Evolutionary conservation across 2,888 invertebrate genomes (phyloP).

Genomic region (Hemaris fuciformis): DNA sequence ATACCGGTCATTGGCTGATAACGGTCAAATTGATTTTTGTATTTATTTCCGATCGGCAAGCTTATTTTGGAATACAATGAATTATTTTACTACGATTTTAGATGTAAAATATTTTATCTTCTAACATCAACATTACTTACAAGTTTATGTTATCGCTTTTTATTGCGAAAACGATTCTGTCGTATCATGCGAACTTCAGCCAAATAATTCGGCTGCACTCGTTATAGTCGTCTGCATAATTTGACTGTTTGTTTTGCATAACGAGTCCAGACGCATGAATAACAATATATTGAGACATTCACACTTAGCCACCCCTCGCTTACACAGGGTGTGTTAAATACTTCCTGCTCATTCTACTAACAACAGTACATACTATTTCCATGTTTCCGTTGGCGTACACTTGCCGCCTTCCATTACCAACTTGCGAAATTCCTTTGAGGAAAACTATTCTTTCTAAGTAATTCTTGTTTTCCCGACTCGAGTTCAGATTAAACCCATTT

Average conservation of each 20-base stretch:
- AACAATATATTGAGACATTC: slow-evolving; percentile 46
- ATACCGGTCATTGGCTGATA: too few species aligned
- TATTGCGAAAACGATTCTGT: background rate
- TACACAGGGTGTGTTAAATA: slow-evolving; percentile 4
- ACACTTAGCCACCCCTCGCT: slow-evolving; percentile 29
- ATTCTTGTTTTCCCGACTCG: background rate
- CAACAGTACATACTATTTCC: slow-evolving; percentile 2
- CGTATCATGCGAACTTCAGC: slow-evolving; percentile 18
- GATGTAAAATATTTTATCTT: background rate
- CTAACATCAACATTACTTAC: background rate
- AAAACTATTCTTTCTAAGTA: slow-evolving; percentile 1
- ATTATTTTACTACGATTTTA: background rate
- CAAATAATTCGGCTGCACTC: slow-evolving; percentile 48
- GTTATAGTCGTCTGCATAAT: slow-evolving; percentile 65
- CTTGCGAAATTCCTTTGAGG: slow-evolving; percentile 3
- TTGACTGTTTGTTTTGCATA: slow-evolving; percentile 62
- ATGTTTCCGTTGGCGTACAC: background rate
- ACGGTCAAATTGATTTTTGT: background rate
- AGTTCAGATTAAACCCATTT: slow-evolving; percentile 11
- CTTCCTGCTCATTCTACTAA: slow-evolving; percentile 6
- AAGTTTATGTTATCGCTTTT: background rate
- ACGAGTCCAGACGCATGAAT: slow-evolving; percentile 53
- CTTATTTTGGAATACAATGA: background rate
- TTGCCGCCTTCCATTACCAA: background rate
- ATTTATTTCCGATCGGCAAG: background rate